Conservation (phyloP, 2,888 invertebrate genomes). For the Caenorhabditis doughertyi region DNA sequence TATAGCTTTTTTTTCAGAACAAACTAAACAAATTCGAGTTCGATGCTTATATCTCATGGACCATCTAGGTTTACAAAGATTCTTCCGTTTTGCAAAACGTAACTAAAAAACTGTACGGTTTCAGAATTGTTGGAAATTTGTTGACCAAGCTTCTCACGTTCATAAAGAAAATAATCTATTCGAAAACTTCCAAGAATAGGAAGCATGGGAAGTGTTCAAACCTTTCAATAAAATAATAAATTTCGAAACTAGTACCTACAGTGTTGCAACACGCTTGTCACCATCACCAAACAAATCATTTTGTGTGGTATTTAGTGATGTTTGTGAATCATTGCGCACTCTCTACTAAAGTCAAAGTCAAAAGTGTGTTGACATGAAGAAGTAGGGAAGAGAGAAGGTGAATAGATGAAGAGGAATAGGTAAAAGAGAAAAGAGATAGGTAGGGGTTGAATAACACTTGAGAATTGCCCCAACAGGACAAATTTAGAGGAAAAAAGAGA, state of each 20-base stretch:
- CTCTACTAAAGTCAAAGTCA: slow-evolving; percentile 40
- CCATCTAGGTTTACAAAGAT: too few species aligned
- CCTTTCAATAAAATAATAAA: not conserved
- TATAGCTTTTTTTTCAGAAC: too few species aligned
- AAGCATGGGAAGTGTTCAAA: too few species aligned
- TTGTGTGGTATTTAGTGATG: slow-evolving; percentile 24
- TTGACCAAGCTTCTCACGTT: too few species aligned
- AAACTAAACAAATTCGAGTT: too few species aligned
- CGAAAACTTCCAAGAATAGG: too few species aligned
- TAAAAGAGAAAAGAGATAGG: slow-evolving; percentile 23
- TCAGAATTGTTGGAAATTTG: too few species aligned
- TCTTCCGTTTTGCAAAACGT: too few species aligned
- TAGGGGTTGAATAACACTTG: slow-evolving; percentile 41
- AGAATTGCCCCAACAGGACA: slow-evolving; percentile 26
- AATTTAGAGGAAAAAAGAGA: slow-evolving; percentile 1
- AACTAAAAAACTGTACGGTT: too few species aligned
- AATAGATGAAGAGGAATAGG: slow-evolving; percentile 21
- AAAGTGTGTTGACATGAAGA: slow-evolving; percentile 31
- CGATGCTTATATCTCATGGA: too few species aligned
- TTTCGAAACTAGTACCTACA: not conserved
- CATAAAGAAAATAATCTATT: too few species aligned
- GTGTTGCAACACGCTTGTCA: not conserved
- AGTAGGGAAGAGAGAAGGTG: slow-evolving; percentile 9
- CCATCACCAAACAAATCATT: slow-evolving; percentile 32
- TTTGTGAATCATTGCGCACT: slow-evolving; percentile 36